These are phyloP conservation scores for Anodontia alba DNA, from an alignment of 2,888 invertebrate species.

Conservation along the genomic window DNA sequence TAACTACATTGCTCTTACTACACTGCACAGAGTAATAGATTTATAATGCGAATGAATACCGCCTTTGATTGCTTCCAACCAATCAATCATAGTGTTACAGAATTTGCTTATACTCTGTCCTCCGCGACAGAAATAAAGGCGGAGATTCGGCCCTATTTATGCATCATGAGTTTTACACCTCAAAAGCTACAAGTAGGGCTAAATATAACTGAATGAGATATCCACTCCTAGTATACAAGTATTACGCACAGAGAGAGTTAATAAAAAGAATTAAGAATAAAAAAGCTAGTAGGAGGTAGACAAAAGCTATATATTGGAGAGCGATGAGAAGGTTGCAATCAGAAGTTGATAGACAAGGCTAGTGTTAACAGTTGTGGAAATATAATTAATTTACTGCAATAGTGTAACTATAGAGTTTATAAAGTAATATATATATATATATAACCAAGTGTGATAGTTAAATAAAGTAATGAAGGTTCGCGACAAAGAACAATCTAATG, in stretches of 20 bases:
- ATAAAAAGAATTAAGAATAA: neutral
- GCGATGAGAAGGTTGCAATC: neutral
- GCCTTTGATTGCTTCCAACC: neutral
- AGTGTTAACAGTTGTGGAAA: neutral
- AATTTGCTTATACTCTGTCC: neutral
- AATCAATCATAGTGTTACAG: neutral
- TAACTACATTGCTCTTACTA: too few species aligned
- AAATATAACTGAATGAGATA: slow-evolving; percentile 1
- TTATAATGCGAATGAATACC: too few species aligned
- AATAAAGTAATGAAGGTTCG: neutral
- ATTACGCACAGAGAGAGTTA: neutral
- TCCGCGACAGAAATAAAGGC: neutral
- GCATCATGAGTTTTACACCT: neutral
- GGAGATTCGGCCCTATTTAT: neutral
- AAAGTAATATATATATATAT: neutral
- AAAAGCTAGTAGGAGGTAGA: slow-evolving; percentile 17
- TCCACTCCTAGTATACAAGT: slow-evolving; percentile 6
- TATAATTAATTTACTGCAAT: neutral
- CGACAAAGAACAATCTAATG: neutral
- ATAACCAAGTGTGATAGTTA: too few species aligned
- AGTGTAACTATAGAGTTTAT: neutral
- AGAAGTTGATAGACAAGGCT: neutral
- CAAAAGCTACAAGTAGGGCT: neutral
- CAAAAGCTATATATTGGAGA: neutral
- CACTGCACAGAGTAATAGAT: too few species aligned